Percentiles rank a stretch among this genome's conserved stretches.
Conservation (phyloP, 1,140 invertebrate genomes). For the Sitodiplosis mosellana region DNA sequence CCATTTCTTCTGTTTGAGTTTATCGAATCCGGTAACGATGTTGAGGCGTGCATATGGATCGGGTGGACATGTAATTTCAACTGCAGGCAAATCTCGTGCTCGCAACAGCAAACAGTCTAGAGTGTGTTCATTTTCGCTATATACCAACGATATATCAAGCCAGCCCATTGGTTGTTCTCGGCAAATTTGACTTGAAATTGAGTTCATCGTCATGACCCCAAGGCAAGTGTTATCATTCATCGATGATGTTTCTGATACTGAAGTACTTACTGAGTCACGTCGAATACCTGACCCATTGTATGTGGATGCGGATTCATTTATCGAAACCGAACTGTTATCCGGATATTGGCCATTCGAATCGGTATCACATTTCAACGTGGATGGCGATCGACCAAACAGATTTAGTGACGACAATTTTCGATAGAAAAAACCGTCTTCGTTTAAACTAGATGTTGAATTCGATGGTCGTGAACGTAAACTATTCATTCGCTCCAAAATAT, state of each 20-base stretch:
- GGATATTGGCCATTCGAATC: constrained; percentile 5
- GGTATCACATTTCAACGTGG: constrained; percentile 6
- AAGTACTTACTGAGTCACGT: constrained; percentile 20
- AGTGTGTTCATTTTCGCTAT: constrained; percentile 51
- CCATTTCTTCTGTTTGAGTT: constrained; percentile 21
- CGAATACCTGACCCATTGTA: constrained; percentile 9
- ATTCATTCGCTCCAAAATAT: constrained; percentile 15
- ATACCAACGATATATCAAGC: constrained; percentile 60
- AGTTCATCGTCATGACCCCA: neutral
- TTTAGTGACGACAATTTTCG: constrained; percentile 21
- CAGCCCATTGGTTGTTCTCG: constrained; percentile 34
- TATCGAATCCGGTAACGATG: constrained; percentile 34
- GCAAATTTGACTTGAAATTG: neutral
- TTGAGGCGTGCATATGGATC: constrained; percentile 85
- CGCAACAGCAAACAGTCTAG: constrained; percentile 62
- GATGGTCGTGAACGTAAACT: constrained; percentile 20
- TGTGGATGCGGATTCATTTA: constrained; percentile 5
- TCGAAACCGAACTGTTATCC: constrained; percentile 14
- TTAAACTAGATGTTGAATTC: constrained; percentile 22
- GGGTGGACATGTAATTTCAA: constrained; percentile 77
- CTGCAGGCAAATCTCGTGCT: constrained; percentile 55
- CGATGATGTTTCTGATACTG: constrained; percentile 21
- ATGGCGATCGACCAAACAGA: constrained; percentile 14
- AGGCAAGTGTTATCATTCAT: constrained; percentile 13
- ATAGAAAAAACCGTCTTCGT: constrained; percentile 15